Conservation (phyloP, 2,113 vertebrate species). For the Toxostoma redivivum region DNA sequence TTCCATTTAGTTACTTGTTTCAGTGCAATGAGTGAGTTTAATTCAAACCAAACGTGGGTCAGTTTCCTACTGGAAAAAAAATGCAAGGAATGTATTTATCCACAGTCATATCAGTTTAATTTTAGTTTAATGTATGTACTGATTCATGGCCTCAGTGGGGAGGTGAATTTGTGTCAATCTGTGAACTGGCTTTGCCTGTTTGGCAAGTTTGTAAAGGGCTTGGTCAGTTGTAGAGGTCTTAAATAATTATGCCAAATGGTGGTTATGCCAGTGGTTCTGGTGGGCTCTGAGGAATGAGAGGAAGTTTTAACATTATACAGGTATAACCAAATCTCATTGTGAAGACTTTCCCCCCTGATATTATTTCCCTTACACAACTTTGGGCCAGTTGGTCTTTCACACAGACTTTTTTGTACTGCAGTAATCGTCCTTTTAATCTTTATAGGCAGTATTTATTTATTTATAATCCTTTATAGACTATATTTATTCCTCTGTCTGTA, state of each 20-base stretch:
- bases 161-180: neutral
- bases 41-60: constrained; percentile 68
- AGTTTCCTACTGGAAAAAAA: constrained; percentile 30
- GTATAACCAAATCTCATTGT: neutral
- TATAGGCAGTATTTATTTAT: neutral
- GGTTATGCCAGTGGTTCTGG: neutral
- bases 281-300: neutral
- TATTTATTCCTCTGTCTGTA: neutral
- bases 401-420: neutral
- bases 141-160: neutral
- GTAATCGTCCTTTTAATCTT: neutral
- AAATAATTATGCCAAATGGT: neutral
- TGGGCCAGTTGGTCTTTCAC: neutral
- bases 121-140: neutral
- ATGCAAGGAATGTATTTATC: constrained; percentile 49
- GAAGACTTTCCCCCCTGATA: neutral
- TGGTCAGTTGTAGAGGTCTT: neutral
- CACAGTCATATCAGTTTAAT: neutral
- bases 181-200: neutral
- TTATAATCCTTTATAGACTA: too few species aligned
- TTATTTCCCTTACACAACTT: neutral
- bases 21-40: constrained; percentile 57
- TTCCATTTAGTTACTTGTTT: constrained; percentile 65
- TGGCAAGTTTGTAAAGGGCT: neutral
- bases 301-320: neutral